Evolutionary conservation across 2,888 invertebrate genomes (phyloP), one percentile per base, ranked within the genome.

Genomic region (Venusia cambrica): DNA sequence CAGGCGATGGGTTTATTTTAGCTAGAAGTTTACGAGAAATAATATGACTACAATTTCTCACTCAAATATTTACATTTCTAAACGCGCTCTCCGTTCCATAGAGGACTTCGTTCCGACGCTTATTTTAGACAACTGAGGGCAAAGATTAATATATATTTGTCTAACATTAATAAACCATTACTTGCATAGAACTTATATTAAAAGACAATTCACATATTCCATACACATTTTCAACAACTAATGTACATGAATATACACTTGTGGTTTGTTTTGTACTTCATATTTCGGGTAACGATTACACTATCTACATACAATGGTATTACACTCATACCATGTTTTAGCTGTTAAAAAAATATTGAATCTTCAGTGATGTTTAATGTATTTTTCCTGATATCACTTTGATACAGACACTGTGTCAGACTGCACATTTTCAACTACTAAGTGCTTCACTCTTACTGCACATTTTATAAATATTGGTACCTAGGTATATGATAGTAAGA

Each of bases 201-300:
- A n/a, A n/a, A n/a, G n/a, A n/a, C n/a, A n/a, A n/a, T n/a, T n/a
- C n/a, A n/a, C n/a, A n/a, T n/a, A n/a, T n/a, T n/a, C n/a, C n/a
- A 42, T 47, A 22, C 48, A 45, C 44, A 43, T 48, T 44, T 53
- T 47, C 37, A 45, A n/a, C 39, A 39, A 34, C 33, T 48, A 56
- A 52, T 54, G 51, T 38, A 34, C 38, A 33, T 38, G 41, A 30
- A 32, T 30, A 47, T 45, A 51, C 50, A 46, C 43, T 51, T 49
- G 39, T 47, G 51, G 48, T 53, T 51, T 34, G 41, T 51, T 62
- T 63, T 63, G 63, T 63, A 63, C 62, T 62, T 59, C 45, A 51
- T 48, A 52, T 49, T 59, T 48, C 19, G 39, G 48, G 51, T 51
- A 51, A 51, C 44, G 14, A 40, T 41, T 38, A 41, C 42, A 47